These are phyloP conservation scores for Actinia tenebrosa DNA, from an alignment of 64 coral and sea anemone genomes.

Conservation along the genomic window DNA sequence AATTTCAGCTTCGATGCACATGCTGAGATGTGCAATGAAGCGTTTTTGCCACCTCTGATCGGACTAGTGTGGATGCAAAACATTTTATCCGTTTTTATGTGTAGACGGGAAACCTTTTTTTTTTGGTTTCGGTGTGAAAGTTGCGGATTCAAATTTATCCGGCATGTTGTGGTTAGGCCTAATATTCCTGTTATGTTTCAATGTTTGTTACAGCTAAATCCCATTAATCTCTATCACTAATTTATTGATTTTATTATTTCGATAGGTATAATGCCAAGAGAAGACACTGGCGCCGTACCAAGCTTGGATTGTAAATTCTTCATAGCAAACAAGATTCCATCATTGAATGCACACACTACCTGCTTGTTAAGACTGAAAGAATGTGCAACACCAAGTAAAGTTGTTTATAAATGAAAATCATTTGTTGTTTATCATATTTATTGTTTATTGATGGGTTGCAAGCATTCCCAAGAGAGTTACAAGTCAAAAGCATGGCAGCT, in stretches of 20 bases:
- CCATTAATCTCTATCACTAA: not conserved
- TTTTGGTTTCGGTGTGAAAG: no score
- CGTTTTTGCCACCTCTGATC: no score
- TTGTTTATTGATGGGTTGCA: not conserved
- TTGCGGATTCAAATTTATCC: no score
- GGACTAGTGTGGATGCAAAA: no score
- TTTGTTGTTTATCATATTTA: not conserved
- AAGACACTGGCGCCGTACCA: conserved; percentile 66
- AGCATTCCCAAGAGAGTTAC: no score
- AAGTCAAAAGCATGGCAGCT: no score
- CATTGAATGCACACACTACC: not conserved
- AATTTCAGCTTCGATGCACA: no score
- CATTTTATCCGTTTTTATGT: no score
- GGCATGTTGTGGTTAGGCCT: no score
- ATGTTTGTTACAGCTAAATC: not conserved
- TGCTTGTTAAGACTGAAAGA: not conserved
- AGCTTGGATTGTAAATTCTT: conserved; percentile 52
- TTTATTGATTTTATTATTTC: not conserved
- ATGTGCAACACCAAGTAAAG: conserved; percentile 1
- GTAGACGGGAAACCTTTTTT: no score
- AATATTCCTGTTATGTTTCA: no score
- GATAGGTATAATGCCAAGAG: conserved; percentile 66
- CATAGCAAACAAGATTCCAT: not conserved
- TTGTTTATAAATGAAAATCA: not conserved
- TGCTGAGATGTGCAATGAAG: no score